Conservation (phyloP, 2,888 invertebrate genomes). For the Habrosyne pyritoides region DNA sequence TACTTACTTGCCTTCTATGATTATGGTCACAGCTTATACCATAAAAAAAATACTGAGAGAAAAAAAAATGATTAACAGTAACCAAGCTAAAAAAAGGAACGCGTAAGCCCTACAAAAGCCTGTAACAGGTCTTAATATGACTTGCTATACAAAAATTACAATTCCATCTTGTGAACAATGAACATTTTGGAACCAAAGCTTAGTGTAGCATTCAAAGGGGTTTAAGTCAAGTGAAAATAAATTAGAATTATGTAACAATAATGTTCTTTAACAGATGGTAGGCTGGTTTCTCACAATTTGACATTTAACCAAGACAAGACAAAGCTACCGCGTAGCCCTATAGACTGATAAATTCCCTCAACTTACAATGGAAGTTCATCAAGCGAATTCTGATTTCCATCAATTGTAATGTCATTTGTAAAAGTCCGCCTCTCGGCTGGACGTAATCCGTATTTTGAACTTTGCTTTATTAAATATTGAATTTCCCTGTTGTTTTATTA, state of each 20-base stretch:
- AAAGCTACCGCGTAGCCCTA: background rate
- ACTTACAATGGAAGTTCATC: slow-evolving; percentile 1
- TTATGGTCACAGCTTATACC: too few relatives aligned
- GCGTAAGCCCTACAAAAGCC: background rate
- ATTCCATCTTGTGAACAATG: background rate
- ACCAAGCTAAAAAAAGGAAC: too few relatives aligned
- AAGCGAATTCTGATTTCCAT: background rate
- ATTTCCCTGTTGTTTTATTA: background rate
- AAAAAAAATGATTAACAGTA: too few relatives aligned
- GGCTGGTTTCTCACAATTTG: slow-evolving; percentile 2
- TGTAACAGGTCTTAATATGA: too few relatives aligned
- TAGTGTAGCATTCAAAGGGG: background rate
- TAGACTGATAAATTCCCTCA: background rate
- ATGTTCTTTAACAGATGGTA: background rate
- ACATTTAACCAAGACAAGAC: background rate
- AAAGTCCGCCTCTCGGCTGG: background rate
- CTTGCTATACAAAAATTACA: too few relatives aligned
- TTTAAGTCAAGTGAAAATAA: background rate
- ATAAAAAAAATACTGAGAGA: too few relatives aligned
- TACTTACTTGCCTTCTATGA: too few relatives aligned
- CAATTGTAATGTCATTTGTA: background rate
- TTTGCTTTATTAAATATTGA: background rate
- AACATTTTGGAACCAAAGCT: background rate
- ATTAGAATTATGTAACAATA: background rate
- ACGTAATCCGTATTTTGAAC: background rate